These are phyloP conservation scores for Cyphomyrmex costatus DNA, from an alignment of 1,140 invertebrate species.

Conservation along the genomic window DNA sequence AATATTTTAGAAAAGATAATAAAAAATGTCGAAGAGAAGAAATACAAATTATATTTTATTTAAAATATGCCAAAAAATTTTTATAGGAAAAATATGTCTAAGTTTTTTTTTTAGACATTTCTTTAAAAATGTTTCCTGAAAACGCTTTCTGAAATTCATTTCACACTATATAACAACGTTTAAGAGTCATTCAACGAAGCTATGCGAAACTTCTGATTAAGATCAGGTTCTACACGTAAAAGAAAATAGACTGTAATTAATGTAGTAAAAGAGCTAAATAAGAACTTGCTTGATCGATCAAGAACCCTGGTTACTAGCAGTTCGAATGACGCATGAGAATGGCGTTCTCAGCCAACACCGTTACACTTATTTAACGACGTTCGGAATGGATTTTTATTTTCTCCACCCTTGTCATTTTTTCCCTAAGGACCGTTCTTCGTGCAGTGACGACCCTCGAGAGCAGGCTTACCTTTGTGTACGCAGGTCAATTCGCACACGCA, in stretches of 20 bases:
- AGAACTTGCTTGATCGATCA: slow-evolving; percentile 23
- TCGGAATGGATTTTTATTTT: slow-evolving; percentile 44
- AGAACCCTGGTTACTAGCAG: neutral
- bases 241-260: slow-evolving; percentile 8
- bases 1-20: neutral
- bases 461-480: neutral
- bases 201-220: slow-evolving; percentile 7
- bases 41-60: neutral
- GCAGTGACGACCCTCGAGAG: neutral
- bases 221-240: neutral
- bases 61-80: too few relatives aligned
- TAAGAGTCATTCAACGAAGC: neutral
- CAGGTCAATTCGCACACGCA: neutral
- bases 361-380: slow-evolving; percentile 3
- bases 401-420: slow-evolving; percentile 24
- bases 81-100: neutral
- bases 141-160: neutral
- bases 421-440: neutral
- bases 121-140: neutral
- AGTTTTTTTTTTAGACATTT: neutral
- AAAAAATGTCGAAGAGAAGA: neutral
- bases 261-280: neutral
- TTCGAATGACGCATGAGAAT: slow-evolving; percentile 6
- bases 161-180: neutral
- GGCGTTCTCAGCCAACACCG: neutral